Evolutionary conservation across 2,113 vertebrate species (phyloP), one percentile per base, ranked within the genome.

Genomic region (Oncorhynchus keta): DNA sequence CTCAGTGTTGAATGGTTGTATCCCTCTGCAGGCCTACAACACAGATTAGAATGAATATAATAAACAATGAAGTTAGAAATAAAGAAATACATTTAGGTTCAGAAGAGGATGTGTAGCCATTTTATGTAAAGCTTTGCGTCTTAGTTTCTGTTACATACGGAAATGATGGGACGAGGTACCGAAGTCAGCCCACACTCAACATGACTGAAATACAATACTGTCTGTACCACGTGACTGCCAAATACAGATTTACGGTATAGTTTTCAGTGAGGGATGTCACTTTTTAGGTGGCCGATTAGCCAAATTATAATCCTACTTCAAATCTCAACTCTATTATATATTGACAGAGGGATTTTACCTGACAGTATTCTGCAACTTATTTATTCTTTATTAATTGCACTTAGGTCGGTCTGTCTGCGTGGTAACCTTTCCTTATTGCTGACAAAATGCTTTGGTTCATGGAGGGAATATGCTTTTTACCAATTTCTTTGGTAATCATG

Each of bases 401-500:
- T 5, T 24, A 16, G 51, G 7, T 11, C 59, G 59, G 12, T 55
- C 51, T 55, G 51, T 55, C 51, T 62, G 59, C 59, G 59, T 22
- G 28, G 6, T 68, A 68, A 68, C 32, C 12, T 28, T 67, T 39
- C 67, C 18, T 28, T 4, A 48, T 20, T 35, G 66, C 39, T 45
- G 1, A 20, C 64, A 93, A 94, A 90, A 92, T 92, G 93, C 80
- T 86, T 6, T 92, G 94, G 91, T 93, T 93, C 77, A 76, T 68
- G 75, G 89, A 90, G 65, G 95, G 95, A 1, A 91, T 93, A 71
- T 95, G 95, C 75, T 89, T 89, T 75, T 82, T 97, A 26, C 97
- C 97, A 0, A 91, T 88, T 26, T 84, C 96, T 51, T 62, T 99
- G 81, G 96, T 97, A 72, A 70, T 91, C 83, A 97, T 95, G 95